Evolutionary conservation across 2,113 vertebrate species (phyloP), one percentile per base, ranked within the genome.

Genomic region (Crotalus tigris): DNA sequence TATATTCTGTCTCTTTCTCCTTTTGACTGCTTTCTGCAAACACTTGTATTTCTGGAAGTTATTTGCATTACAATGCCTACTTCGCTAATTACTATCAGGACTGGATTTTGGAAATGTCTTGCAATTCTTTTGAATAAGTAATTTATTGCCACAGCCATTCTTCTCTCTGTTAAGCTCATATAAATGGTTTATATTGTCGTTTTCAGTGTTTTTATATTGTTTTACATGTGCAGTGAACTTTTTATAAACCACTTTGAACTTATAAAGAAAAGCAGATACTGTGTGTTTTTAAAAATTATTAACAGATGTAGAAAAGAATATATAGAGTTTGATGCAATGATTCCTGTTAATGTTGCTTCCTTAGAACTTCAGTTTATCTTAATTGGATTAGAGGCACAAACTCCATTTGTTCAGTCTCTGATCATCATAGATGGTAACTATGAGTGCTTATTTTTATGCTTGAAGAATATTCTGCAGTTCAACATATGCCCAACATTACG

Each of bases 401-500:
- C 17, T 89, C 55, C 44, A 54, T 61, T 85, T 90, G 6, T 49
- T 51, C 29, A 85, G 11, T 89, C 91, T 91, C 53, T 92, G 90
- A 59, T 49, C 95, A 91, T 55, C 91, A 19, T 53, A 23, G 44
- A 59, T 91, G 15, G 6, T 54, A 75, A 75, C 61, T 59, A 86
- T 94, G 87, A 93, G 44, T 91, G 93, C 10, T 87, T 15, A 46
- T 86, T 92, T 93, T 94, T 96, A 96, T 96, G 95, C 85, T 95
- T 96, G 96, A 96, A 94, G 94, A 95, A 93, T 95, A 94, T 90
- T 92, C 92, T 95, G 93, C 94, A 95, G 93, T 94, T 96, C 93
- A 93, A 91, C 95, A 96, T 94, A 94, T 94, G 94, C 92, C 90
- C 92, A 92, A 92, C 57, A 92, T 89, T 90, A 90, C 95, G 87